Conservation (phyloP, 2,113 vertebrate species). For the Eptesicus fuscus region DNA sequence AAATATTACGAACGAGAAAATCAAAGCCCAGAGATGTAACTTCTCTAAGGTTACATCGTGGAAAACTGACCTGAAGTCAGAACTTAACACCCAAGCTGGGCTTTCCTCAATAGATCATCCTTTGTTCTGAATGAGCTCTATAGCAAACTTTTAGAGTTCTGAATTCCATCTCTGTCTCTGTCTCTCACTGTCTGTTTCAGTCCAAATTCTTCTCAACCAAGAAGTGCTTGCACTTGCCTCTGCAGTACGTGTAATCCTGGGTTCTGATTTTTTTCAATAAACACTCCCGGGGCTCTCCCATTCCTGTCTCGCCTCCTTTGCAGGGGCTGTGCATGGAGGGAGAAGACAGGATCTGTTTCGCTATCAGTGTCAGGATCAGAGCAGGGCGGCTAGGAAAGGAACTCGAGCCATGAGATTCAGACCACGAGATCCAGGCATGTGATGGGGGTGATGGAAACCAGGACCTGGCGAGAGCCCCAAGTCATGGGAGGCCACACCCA, state of each 20-base stretch:
- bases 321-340: neutral
- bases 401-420: neutral
- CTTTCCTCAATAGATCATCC: neutral
- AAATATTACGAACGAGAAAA: neutral
- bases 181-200: neutral
- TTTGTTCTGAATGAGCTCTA: neutral
- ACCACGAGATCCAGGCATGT: neutral
- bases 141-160: neutral
- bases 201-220: neutral
- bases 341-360: neutral
- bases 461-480: neutral
- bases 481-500: neutral
- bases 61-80: neutral
- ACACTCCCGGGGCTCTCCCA: neutral
- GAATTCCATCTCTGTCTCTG: neutral
- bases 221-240: neutral
- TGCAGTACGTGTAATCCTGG: neutral
- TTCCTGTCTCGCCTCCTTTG: neutral
- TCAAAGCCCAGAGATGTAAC: neutral
- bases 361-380: neutral
- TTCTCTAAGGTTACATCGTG: neutral
- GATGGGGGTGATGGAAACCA: neutral
- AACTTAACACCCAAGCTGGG: neutral
- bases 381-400: neutral
- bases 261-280: neutral